Base-by-base conservation (phyloP, 2,888 invertebrate species). In the Punctoribates punctum region DNA sequence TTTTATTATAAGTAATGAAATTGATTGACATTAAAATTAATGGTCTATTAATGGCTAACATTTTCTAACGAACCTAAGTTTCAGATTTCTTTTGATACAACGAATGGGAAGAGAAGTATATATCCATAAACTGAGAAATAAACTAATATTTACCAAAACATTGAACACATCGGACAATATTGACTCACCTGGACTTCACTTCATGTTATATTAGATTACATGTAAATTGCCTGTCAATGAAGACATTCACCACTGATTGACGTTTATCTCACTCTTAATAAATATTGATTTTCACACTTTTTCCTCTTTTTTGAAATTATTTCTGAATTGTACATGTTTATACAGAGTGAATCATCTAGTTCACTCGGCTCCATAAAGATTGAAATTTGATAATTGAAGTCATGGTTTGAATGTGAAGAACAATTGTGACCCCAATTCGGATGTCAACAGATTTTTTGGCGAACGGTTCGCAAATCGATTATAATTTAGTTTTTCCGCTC, bases 111-210 rank as follows among this genome's bases (percentile, higher is more conserved):
- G 17, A 60, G 27, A n/a, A n/a, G n/a, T n/a, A n/a, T 29, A 60
- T 13, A 60, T 27, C 20, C 27, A 20, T 20, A 20, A 8, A 34
- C 4, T 34, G 34, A 34, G 34, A 34, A 38, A 13, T 42, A 11
- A 13, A 67, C 67, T 42, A 67, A 67, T 67, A 67, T 67, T 62
- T n/a, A 38, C 67, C 38, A 67, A 65, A 27, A 27, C 42, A 23
- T 67, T 20, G 42, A 42, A 42, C 13, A 13, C 8, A 42, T 42
- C 9, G 17, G 11, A 67, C 3, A 42, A 2, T 67, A 29, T 67
- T 67, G 9, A 67, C 67, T 29, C 67, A 67, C 67, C 67, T 67
- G 67, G 67, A 42, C 67, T 42, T 67, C 20, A 67, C n/a, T 67
- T 38, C 67, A 67, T 65, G n/a, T 34, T 54, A 54, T 54, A 42